phyloP scores from a whole-genome alignment of 2,797 vertebrate species.

The Pseudocheirus occidentalis region DNA sequence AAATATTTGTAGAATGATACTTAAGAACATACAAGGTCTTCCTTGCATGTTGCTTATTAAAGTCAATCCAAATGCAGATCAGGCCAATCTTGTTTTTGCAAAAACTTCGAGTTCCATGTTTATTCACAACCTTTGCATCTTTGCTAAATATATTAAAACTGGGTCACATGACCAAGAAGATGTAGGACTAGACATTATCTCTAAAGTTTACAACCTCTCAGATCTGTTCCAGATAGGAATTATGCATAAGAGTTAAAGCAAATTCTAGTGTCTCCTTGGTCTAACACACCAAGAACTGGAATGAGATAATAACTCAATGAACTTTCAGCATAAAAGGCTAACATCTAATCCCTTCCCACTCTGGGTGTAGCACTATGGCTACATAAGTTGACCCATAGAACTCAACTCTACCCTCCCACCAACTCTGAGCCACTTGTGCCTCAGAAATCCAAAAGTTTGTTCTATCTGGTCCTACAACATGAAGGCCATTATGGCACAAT shows the following conservation, averaged over 20 bases:
- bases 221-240: not conserved
- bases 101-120: not conserved
- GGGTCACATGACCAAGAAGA: not conserved
- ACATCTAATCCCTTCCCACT: not conserved
- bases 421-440: too few species aligned
- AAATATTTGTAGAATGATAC: not conserved
- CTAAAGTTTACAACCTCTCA: not conserved
- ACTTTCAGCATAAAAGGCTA: not conserved
- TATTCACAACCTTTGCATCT: not conserved
- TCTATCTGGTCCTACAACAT: not conserved
- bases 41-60: not conserved
- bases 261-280: not conserved
- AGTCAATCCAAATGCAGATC: not conserved
- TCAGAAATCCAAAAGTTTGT: not conserved
- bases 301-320: not conserved
- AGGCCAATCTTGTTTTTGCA: not conserved
- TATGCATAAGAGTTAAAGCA: not conserved
- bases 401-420: not conserved
- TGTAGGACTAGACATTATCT: not conserved
- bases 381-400: not conserved
- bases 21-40: not conserved
- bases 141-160: not conserved
- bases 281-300: not conserved
- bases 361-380: not conserved
- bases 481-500: not conserved